phyloP scores from a whole-genome alignment of 2,113 vertebrate genomes.

The Riparia riparia region DNA sequence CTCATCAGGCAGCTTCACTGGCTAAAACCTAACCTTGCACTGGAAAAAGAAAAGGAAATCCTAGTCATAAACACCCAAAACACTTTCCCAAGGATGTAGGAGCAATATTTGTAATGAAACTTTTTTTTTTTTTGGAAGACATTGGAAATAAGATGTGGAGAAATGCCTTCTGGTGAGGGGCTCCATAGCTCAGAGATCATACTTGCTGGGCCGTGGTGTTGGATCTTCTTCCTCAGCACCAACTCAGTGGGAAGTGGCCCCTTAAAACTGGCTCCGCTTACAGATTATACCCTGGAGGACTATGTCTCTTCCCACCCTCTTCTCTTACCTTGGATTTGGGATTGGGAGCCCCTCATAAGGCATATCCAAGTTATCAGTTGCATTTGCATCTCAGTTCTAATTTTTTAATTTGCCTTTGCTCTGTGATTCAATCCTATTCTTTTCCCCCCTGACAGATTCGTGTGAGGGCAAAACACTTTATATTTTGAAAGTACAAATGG shows the following conservation, averaged over 20 bases:
- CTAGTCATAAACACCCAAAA: fast-evolving
- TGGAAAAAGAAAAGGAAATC: background rate
- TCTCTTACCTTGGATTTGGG: background rate
- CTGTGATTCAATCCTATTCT: background rate
- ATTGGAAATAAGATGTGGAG: fast-evolving
- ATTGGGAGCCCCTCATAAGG: background rate
- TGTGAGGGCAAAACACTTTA: background rate
- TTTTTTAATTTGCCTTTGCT: background rate
- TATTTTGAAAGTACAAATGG: background rate
- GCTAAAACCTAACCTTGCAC: background rate
- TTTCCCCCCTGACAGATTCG: background rate
- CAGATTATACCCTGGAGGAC: background rate
- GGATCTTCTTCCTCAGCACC: background rate
- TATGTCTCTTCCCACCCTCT: background rate
- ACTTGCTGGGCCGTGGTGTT: fast-evolving
- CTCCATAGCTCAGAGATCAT: background rate
- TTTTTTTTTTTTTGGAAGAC: background rate
- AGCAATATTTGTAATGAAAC: background rate
- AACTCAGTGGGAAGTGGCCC: background rate
- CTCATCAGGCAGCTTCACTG: background rate
- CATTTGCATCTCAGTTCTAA: background rate
- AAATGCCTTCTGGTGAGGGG: background rate
- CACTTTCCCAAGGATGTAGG: background rate
- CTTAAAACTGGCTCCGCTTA: background rate
- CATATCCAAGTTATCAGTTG: background rate